These are phyloP conservation scores for Atethmia centrago DNA, from an alignment of 2,888 invertebrate genomes.

Conservation along the genomic window DNA sequence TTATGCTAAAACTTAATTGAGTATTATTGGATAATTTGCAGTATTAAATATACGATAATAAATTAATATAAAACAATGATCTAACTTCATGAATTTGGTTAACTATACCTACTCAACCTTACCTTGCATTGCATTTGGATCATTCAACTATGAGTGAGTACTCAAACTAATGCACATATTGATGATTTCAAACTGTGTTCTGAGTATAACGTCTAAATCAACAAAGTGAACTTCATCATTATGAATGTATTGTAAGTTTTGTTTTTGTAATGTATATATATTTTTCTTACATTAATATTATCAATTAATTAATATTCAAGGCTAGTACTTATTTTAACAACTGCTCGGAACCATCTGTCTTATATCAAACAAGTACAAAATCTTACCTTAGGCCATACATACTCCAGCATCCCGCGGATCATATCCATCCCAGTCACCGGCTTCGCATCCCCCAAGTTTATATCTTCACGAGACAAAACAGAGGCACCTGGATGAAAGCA, in stretches of 20 bases:
- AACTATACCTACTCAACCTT: background rate
- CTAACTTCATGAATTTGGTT: background rate
- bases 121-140: background rate
- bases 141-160: background rate
- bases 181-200: background rate
- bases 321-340: conserved; percentile 19
- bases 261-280: background rate
- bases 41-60: background rate
- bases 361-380: conserved; percentile 24
- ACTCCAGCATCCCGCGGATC: conserved; percentile 96
- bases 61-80: background rate
- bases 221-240: background rate
- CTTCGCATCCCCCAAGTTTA: conserved; percentile 91
- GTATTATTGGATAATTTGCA: background rate
- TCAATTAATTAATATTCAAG: conserved; percentile 32
- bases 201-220: background rate
- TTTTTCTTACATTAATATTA: background rate
- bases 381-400: conserved; percentile 98
- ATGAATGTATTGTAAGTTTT: background rate
- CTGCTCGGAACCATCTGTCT: conserved; percentile 8
- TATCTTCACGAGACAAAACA: conserved; percentile 92
- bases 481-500: conserved; percentile 98
- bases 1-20: background rate
- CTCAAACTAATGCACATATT: background rate
- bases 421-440: conserved; percentile 94